Base-by-base conservation (phyloP, 1,140 invertebrate genomes). In the Mamestra configurata region DNA sequence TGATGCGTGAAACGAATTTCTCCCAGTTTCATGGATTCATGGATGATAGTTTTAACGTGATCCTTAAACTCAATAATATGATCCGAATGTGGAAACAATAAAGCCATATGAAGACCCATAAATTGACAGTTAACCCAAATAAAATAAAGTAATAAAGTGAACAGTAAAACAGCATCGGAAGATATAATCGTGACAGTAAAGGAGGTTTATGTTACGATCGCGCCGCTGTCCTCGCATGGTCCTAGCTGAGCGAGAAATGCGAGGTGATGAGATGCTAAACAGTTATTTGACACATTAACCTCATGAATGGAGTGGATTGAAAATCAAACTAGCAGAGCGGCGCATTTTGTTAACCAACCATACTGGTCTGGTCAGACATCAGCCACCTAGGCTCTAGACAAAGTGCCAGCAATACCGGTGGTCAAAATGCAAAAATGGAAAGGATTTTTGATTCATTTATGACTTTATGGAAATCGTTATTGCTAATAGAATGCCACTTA, bases 171-270 rank as follows among this genome's bases (percentile, higher is more conserved):
- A 70, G 27, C 73, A 49, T 49, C 22, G 35, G 57, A 51, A 46
- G 57, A 76, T 76, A 76, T 76, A 46, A 76, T 64, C 57, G 43
- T 64, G 73, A 76, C 37, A 76, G 57, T 76, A 76, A 76, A 76
- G 37, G 5, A 27, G 55, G 37, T 64, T 76, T 76, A 64, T 76
- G 40, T 46, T 20, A 46, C 22, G 35, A 37, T 20, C 35, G 40
- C 1, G n/a, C 15, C 22, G 4, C 35, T 15, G 61, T 40, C 35
- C 35, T 18, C 20, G 61, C 22, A 11, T 18, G 2, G 61, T 40
- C 35, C 35, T 18, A 40, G 61, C 10, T 3, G 20, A 53, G 10
- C 10, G 31, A 35, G 31, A 40, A 15, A 66, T n/a, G 7, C 61
- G n/a, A 40, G n/a, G 61, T 35, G 18, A 22, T 4, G 18, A 35